phyloP scores from a whole-genome alignment of 1,140 invertebrate species.

The Drosophila equinoxialis region DNA sequence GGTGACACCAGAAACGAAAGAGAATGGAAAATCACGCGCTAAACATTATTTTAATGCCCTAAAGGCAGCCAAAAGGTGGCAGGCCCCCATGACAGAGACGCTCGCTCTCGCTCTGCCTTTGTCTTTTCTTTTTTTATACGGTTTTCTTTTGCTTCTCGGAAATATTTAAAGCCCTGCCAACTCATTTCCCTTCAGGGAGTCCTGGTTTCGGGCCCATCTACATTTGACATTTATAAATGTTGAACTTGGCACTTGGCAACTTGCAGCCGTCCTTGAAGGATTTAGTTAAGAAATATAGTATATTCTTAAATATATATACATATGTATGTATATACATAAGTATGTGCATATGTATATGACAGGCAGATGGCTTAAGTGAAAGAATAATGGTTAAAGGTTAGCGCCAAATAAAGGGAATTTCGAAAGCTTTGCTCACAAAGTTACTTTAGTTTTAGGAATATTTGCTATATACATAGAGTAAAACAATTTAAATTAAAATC shows the following conservation, averaged over 20 bases:
- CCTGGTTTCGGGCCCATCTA: conserved; percentile 22
- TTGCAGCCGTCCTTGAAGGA: conserved; percentile 53
- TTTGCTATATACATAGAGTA: not conserved
- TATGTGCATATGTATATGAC: conserved; percentile 31
- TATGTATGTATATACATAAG: not conserved
- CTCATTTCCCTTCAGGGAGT: conserved; percentile 40
- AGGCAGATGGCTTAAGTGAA: conserved; percentile 31
- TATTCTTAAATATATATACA: conserved; percentile 3
- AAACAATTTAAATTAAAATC: no score
- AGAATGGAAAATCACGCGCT: conserved; percentile 68
- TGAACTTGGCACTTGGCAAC: conserved; percentile 28
- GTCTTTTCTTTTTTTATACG: not conserved
- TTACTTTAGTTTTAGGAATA: not conserved
- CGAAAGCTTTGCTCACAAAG: not conserved
- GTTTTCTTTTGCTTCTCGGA: conserved; percentile 19
- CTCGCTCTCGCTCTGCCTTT: not conserved
- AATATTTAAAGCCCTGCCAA: conserved; percentile 63
- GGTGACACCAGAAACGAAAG: conserved; percentile 30
- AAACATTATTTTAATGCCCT: conserved; percentile 77
- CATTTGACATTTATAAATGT: conserved; percentile 50
- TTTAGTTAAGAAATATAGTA: conserved; percentile 25
- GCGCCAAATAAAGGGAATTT: not conserved
- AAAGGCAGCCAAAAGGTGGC: conserved; percentile 54
- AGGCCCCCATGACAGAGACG: not conserved
- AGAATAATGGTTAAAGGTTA: conserved; percentile 14